Conservation (phyloP, 2,888 invertebrate genomes). For the Eueremaeus valkanovi region DNA sequence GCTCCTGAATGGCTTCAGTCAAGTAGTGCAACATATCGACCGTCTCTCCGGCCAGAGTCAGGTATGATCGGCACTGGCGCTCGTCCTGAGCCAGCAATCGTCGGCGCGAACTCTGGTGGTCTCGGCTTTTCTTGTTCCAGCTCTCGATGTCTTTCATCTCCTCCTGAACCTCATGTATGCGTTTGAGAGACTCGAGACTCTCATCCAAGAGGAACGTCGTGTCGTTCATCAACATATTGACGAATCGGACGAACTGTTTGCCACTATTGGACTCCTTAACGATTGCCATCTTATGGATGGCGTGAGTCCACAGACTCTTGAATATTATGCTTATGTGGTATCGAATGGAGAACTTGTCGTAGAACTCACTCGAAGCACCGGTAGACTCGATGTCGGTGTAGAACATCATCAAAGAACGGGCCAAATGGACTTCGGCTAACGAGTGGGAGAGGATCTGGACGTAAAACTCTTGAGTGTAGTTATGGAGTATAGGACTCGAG, state of each 20-base stretch:
- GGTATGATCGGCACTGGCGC: slow-evolving; percentile 77
- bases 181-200: slow-evolving; percentile 77
- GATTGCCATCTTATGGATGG: slow-evolving; percentile 77
- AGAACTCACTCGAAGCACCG: slow-evolving; percentile 96
- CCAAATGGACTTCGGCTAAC: slow-evolving; percentile 72
- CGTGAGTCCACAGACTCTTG: slow-evolving; percentile 86
- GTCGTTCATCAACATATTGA: slow-evolving; percentile 98
- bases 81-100: slow-evolving; percentile 78
- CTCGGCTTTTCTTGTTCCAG: slow-evolving; percentile 62
- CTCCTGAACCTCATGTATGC: slow-evolving; percentile 73
- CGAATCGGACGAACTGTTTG: slow-evolving; percentile 90
- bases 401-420: slow-evolving; percentile 92
- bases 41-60: slow-evolving; percentile 88
- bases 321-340: slow-evolving; percentile 96
- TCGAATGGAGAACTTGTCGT: slow-evolving; percentile 97
- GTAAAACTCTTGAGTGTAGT: slow-evolving; percentile 57
- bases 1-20: slow-evolving; percentile 88
- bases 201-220: slow-evolving; percentile 95
- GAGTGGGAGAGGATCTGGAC: slow-evolving; percentile 81
- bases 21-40: slow-evolving; percentile 98
- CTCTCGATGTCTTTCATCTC: slow-evolving; percentile 66
- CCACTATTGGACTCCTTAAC: slow-evolving; percentile 66
- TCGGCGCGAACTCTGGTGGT: slow-evolving; percentile 57
- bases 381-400: slow-evolving; percentile 97
- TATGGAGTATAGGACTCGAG: slow-evolving; percentile 57